Evolutionary conservation across 2,797 vertebrate genomes (phyloP), one percentile per base, ranked within the genome.

Genomic region (Rhinophrynus dorsalis): DNA sequence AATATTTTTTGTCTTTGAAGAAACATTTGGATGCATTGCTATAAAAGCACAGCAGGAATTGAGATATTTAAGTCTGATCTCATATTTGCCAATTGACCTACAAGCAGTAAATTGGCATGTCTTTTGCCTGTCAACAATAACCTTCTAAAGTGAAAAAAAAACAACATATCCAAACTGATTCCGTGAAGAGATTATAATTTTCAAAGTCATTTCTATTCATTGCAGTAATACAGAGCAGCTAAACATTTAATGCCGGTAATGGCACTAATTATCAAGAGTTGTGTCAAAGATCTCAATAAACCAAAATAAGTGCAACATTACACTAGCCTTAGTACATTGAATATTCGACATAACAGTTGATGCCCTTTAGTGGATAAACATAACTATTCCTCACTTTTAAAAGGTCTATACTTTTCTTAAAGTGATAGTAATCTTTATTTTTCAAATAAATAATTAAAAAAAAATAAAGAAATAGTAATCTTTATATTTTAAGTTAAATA

Each of bases 31-130:
- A 6, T 52, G 42, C 35, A 59, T 59, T 33, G 20, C 33, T 24
- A 58, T 18, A 5, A 66, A 23, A n/a, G 35, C 54, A 52, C 69
- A 59, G 45, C 23, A 18, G 38, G 67, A 44, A 35, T 32, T 32
- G 7, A 56, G 54, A 58, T 59, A 65, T 42, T 72, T 65, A 59
- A 72, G 60, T 40, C 44, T 42, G 42, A 57, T 64, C 27, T 59
- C 4, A 23, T 57, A 20, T 44, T 40, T 51, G 35, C 62, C 48
- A 59, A 66, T 54, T 66, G 69, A 73, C 62, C 69, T 65, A 60
- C 45, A 52, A 66, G 44, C 44, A 5, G 61, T 33, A 72, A 72
- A 65, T 64, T 65, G 44, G 21, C 48, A 59, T 60, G 32, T 65
- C 48, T 50, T 17, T 65, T 26, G 33, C 5, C 15, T 72, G 42